Evolutionary conservation across 2,888 invertebrate genomes (phyloP).

Genomic region (Chrysodeixis includens): DNA sequence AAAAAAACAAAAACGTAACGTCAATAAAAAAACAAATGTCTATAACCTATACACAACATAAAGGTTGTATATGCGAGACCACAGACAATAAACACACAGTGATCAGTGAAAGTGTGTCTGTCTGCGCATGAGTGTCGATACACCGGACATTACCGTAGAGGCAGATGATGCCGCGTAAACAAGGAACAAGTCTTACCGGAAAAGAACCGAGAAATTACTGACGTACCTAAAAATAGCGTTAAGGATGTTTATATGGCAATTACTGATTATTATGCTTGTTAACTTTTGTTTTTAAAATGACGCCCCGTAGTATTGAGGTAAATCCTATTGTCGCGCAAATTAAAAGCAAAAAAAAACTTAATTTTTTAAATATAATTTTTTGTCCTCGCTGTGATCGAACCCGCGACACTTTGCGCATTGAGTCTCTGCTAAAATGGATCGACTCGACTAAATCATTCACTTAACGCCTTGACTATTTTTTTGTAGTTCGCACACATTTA

Average conservation of each 20-base stretch:
- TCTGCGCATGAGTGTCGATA: slow-evolving; percentile 44
- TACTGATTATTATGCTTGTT: not conserved
- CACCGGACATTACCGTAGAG: slow-evolving; percentile 31
- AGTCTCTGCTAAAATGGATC: too few relatives aligned
- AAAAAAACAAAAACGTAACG: not conserved
- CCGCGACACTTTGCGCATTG: too few relatives aligned
- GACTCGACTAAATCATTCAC: too few relatives aligned
- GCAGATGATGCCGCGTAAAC: slow-evolving; percentile 49
- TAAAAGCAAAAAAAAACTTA: too few relatives aligned
- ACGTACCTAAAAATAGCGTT: not conserved
- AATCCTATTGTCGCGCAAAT: too few relatives aligned
- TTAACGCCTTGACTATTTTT: too few relatives aligned
- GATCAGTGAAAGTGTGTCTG: slow-evolving; percentile 72
- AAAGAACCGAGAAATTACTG: slow-evolving; percentile 4
- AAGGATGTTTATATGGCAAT: not conserved
- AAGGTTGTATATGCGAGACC: slow-evolving; percentile 21
- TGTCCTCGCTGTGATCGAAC: too few relatives aligned
- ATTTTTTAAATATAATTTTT: too few relatives aligned
- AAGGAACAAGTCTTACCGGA: slow-evolving; percentile 1
- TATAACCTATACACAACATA: not conserved
- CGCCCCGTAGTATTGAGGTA: too few relatives aligned
- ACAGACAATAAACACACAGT: slow-evolving; percentile 59
- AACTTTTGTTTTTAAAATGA: too few relatives aligned
- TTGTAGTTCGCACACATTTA: too few relatives aligned
- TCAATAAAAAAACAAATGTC: not conserved